phyloP scores from a whole-genome alignment of 1,140 invertebrate species.

The Fopius arisanus region DNA sequence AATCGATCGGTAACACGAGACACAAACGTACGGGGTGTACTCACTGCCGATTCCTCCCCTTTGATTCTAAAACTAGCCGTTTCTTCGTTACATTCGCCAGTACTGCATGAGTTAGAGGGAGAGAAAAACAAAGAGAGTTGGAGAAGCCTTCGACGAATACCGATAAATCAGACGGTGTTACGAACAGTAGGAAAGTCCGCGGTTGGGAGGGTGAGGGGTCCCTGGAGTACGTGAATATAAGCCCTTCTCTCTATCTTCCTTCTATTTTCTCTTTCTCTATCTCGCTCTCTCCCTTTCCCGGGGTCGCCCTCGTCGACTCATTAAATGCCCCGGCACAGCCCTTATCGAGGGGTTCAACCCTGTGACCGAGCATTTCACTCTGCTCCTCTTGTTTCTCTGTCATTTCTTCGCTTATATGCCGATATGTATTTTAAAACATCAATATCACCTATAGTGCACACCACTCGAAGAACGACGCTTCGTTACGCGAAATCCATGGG shows the following conservation, averaged over 20 bases:
- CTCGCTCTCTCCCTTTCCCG: no score
- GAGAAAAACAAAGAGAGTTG: neutral
- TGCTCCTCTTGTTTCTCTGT: neutral
- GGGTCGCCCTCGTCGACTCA: slow-evolving; percentile 48
- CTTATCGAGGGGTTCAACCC: slow-evolving; percentile 40
- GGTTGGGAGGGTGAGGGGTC: slow-evolving; percentile 34
- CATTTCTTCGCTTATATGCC: slow-evolving; percentile 45
- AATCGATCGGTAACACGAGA: slow-evolving; percentile 12
- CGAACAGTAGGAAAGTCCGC: slow-evolving; percentile 24
- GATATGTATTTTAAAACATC: slow-evolving; percentile 61
- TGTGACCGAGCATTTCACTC: slow-evolving; percentile 16
- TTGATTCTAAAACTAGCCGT: slow-evolving; percentile 5
- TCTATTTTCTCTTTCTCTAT: no score
- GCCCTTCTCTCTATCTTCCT: neutral
- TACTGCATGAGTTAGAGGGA: neutral
- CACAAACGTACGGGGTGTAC: neutral
- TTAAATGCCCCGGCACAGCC: slow-evolving; percentile 52
- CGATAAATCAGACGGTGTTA: slow-evolving; percentile 60
- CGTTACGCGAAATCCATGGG: slow-evolving; percentile 39
- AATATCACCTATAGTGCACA: slow-evolving; percentile 50
- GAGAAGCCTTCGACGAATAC: slow-evolving; percentile 53
- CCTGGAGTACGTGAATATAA: slow-evolving; percentile 39
- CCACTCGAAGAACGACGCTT: slow-evolving; percentile 39
- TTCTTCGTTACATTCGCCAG: neutral
- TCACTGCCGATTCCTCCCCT: neutral